These are phyloP conservation scores for Isoperla grammatica DNA, from an alignment of 2,888 invertebrate species.

Conservation along the genomic window DNA sequence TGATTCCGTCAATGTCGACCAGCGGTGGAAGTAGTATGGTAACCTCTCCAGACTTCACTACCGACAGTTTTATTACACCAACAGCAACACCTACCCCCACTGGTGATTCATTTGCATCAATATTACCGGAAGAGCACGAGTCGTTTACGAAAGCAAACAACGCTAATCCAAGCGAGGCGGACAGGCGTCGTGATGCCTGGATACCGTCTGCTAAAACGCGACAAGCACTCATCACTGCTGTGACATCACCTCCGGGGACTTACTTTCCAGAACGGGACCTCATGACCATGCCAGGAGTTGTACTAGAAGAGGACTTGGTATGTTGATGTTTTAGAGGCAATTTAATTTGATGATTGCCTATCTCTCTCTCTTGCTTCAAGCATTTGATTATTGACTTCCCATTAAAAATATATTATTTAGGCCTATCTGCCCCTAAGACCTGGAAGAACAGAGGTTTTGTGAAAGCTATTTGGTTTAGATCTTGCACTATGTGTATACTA, in stretches of 20 bases:
- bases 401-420: no score
- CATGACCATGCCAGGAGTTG: slow-evolving; percentile 80
- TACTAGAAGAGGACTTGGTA: slow-evolving; percentile 77
- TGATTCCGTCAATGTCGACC: slow-evolving; percentile 17
- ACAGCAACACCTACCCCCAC: slow-evolving; percentile 25
- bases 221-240: slow-evolving; percentile 56
- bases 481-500: no score
- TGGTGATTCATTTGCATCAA: slow-evolving; percentile 21
- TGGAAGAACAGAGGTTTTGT: no score
- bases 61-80: slow-evolving; percentile 23
- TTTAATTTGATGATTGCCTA: background rate
- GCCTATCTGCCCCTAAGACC: no score
- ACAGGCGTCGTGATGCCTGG: slow-evolving; percentile 63
- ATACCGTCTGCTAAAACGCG: slow-evolving; percentile 71
- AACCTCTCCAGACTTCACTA: slow-evolving; percentile 28
- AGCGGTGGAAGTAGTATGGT: slow-evolving; percentile 27
- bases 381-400: no score
- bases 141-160: slow-evolving; percentile 8
- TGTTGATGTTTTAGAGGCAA: slow-evolving; percentile 34
- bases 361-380: no score
- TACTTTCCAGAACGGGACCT: slow-evolving; percentile 66
- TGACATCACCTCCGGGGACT: slow-evolving; percentile 62
- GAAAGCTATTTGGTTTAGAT: no score
- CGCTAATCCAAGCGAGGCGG: slow-evolving; percentile 33
- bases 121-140: slow-evolving; percentile 17